These are phyloP conservation scores for Drosophila sechellia DNA, from an alignment of 1,140 invertebrate genomes.

Conservation along the genomic window DNA sequence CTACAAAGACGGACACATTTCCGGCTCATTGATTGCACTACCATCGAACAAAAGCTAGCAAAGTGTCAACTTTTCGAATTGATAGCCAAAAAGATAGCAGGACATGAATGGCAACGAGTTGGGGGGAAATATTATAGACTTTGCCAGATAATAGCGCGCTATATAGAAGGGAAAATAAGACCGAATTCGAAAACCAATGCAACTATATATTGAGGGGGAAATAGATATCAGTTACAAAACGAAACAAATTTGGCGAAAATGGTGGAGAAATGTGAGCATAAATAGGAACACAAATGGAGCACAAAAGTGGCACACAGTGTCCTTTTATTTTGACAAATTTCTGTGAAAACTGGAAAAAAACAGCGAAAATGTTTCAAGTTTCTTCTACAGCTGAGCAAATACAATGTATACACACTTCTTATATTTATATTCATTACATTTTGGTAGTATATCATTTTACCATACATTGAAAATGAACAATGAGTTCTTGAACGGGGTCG, in stretches of 20 bases:
- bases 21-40: slow-evolving; percentile 41
- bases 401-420: background rate
- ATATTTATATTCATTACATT: background rate
- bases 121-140: slow-evolving; percentile 15
- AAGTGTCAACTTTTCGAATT: slow-evolving; percentile 52
- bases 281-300: slow-evolving; percentile 17
- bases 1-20: slow-evolving; percentile 20
- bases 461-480: background rate
- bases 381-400: background rate
- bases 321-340: background rate
- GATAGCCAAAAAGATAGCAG: slow-evolving; percentile 44
- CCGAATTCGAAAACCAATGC: slow-evolving; percentile 19
- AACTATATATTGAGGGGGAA: background rate
- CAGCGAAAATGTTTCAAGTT: background rate
- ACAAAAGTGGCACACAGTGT: slow-evolving; percentile 4
- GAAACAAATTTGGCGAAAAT: slow-evolving; percentile 12
- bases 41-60: slow-evolving; percentile 44
- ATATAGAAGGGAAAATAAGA: background rate
- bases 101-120: background rate
- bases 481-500: too few relatives aligned
- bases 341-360: background rate
- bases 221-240: slow-evolving; percentile 17
- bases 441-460: background rate
- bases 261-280: background rate
- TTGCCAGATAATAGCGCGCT: slow-evolving; percentile 5